A percentile compares a stretch with the other conserved stretches of the same genome.
These are phyloP conservation scores for Paratrypauchen microcephalus DNA, from an alignment of 2,797 vertebrate species.

Conservation along the genomic window DNA sequence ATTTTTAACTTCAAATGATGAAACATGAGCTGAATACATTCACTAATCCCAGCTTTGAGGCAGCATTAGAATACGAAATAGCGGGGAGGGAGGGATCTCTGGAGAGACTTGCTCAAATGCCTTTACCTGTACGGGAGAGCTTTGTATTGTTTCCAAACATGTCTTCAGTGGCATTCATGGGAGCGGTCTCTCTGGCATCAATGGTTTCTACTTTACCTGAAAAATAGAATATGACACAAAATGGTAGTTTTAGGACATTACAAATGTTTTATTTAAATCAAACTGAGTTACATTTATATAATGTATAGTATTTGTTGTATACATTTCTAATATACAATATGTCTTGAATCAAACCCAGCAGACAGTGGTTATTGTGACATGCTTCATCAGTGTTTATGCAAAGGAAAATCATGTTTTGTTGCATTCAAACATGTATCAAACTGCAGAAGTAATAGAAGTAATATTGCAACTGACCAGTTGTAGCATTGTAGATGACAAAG, in stretches of 20 bases:
- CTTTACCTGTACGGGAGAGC: constrained; percentile 83
- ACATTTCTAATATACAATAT: too few relatives aligned
- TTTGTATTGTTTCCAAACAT: constrained; percentile 89
- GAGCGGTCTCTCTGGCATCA: constrained; percentile 90
- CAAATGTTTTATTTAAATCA: neutral
- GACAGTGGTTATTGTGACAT: too few relatives aligned
- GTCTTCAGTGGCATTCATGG: constrained; percentile 68
- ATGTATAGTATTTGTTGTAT: neutral
- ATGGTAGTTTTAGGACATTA: neutral
- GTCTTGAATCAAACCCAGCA: neutral
- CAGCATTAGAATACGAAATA: constrained; percentile 1
- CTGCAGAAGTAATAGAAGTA: neutral
- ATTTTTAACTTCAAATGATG: neutral
- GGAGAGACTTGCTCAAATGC: neutral
- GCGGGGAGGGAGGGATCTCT: constrained; percentile 6
- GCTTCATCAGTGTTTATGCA: neutral
- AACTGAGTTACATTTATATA: neutral
- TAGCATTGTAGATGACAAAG: constrained; percentile 87
- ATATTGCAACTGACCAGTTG: constrained; percentile 75
- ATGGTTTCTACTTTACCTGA: constrained; percentile 89
- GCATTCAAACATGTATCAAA: neutral
- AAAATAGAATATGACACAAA: constrained; percentile 15
- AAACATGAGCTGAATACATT: neutral
- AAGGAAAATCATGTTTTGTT: too few relatives aligned
- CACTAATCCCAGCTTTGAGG: constrained; percentile 25